A percentile compares a stretch with the other conserved stretches of the same genome.
These are phyloP conservation scores for Neolamprologus brichardi DNA, from an alignment of 2,113 vertebrate genomes.

Conservation along the genomic window DNA sequence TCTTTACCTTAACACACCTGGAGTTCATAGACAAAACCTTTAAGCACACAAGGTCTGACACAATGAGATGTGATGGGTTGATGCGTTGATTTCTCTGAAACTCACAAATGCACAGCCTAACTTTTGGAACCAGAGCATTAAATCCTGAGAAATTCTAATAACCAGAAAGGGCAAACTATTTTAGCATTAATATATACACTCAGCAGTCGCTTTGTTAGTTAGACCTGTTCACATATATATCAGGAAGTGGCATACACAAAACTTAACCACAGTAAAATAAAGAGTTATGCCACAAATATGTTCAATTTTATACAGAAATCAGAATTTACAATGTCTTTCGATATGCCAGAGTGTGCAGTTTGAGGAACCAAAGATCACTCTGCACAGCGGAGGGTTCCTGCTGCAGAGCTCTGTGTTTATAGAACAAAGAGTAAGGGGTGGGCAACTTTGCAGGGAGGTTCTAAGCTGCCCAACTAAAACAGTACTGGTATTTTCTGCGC, in stretches of 20 bases:
- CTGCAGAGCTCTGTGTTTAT: neutral
- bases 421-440: neutral
- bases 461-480: neutral
- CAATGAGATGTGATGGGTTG: neutral
- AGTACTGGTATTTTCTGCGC: neutral
- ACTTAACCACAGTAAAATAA: neutral
- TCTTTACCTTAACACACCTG: neutral
- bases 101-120: neutral
- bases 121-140: neutral
- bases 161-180: neutral
- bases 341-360: neutral
- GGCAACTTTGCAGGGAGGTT: neutral
- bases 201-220: neutral
- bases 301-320: neutral
- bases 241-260: neutral
- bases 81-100: neutral
- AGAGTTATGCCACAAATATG: neutral
- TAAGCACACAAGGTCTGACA: neutral
- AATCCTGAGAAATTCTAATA: neutral
- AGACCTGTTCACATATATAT: neutral
- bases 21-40: neutral
- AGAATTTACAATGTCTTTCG: neutral
- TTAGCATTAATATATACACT: neutral
- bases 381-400: neutral
- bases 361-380: neutral